Percentiles rank a stretch among this genome's conserved stretches.
Evolutionary conservation across 2,113 vertebrate genomes (phyloP).

Genomic region (Promerops cafer): DNA sequence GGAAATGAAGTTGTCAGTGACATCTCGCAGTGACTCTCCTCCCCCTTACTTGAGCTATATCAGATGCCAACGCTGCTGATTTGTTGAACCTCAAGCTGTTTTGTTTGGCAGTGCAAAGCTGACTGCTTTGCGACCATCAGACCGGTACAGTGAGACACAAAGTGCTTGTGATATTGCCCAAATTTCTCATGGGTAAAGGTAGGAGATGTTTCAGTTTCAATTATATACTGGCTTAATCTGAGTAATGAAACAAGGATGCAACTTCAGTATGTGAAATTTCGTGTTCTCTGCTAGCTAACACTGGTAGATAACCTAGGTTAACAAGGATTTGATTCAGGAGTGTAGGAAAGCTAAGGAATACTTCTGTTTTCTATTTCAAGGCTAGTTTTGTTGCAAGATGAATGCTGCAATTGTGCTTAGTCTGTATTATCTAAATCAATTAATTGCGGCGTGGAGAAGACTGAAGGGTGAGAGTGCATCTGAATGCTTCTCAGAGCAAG

Average conservation of each 20-base stretch:
- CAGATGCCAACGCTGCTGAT: constrained; percentile 1
- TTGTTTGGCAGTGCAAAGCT: constrained; percentile 1
- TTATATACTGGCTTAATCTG: background rate
- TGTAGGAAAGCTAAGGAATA: background rate
- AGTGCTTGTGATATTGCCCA: background rate
- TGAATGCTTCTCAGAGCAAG: background rate
- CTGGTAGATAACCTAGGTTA: background rate
- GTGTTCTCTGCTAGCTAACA: background rate
- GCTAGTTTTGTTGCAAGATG: background rate
- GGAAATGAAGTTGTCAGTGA: constrained; percentile 30
- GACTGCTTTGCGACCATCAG: background rate
- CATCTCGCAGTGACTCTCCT: background rate
- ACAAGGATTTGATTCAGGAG: background rate
- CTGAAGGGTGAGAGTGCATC: background rate
- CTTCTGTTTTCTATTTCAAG: background rate
- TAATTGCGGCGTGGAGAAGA: background rate
- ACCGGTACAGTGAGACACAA: background rate
- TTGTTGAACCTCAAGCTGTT: constrained; percentile 40
- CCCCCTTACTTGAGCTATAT: constrained; percentile 30
- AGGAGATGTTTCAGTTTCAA: constrained; percentile 11
- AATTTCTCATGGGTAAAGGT: constrained; percentile 11
- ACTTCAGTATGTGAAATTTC: background rate
- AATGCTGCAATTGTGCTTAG: background rate
- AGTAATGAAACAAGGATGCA: background rate
- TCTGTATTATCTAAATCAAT: background rate